Evolutionary conservation across 2,113 vertebrate species (phyloP).

Genomic region (Sisor rabdophorus): DNA sequence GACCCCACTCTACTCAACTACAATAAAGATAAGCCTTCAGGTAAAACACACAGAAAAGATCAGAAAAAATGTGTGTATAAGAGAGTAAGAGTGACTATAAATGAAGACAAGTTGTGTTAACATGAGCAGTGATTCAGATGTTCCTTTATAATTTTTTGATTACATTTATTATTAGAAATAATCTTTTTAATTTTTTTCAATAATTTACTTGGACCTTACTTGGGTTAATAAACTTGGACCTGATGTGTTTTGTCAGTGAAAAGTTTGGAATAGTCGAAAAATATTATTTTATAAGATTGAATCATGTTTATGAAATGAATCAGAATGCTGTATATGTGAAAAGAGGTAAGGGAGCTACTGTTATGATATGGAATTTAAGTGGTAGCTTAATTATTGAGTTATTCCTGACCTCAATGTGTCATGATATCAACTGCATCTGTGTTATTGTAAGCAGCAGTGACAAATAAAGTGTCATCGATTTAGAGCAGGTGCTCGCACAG

Average conservation of each 20-base stretch:
- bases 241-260: neutral
- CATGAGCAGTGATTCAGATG: neutral
- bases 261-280: neutral
- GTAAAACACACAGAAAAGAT: slow-evolving; percentile 60
- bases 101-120: no score
- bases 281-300: neutral
- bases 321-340: neutral
- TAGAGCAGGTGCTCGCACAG: neutral
- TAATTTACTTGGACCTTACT: neutral
- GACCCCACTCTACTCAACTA: slow-evolving; percentile 85
- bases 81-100: no score
- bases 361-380: no score
- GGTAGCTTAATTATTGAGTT: no score
- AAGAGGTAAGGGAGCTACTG: no score
- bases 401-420: neutral
- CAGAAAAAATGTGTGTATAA: no score
- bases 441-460: neutral
- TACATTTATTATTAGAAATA: neutral
- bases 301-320: neutral
- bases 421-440: slow-evolving; percentile 4
- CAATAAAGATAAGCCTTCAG: slow-evolving; percentile 89
- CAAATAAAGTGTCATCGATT: slow-evolving; percentile 26
- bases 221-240: neutral
- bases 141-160: neutral
- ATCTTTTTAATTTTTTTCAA: neutral